These are phyloP conservation scores for Gambusia affinis DNA, from an alignment of 2,113 vertebrate genomes.

Conservation along the genomic window DNA sequence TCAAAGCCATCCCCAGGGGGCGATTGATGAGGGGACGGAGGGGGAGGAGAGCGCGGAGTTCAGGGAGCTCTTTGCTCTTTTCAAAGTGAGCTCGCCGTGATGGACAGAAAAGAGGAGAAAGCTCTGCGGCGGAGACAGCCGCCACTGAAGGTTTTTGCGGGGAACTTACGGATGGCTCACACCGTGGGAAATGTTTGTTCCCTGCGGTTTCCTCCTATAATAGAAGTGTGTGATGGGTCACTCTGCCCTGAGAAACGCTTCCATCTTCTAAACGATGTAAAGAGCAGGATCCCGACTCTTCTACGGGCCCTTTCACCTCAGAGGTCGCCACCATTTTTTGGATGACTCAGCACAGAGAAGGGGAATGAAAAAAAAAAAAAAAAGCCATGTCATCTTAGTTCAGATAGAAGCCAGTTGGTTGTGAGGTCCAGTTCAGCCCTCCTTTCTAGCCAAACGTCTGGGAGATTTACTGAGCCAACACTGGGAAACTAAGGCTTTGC, in stretches of 20 bases:
- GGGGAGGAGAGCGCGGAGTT: constrained; percentile 17
- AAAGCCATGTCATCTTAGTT: constrained; percentile 44
- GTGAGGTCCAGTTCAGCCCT: constrained; percentile 67
- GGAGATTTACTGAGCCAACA: constrained; percentile 51
- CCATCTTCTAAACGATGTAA: constrained; percentile 38
- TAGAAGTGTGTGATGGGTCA: constrained; percentile 45
- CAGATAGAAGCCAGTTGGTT: constrained; percentile 26
- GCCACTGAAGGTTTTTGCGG: constrained; percentile 49
- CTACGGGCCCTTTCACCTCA: constrained; percentile 23
- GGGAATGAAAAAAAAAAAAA: constrained; percentile 38
- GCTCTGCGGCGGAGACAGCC: constrained; percentile 49
- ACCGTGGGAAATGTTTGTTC: constrained; percentile 67
- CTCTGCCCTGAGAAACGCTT: constrained; percentile 33
- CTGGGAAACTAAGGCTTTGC: constrained; percentile 61
- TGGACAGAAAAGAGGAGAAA: constrained; percentile 40
- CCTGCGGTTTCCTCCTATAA: constrained; percentile 33
- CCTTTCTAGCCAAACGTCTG: constrained; percentile 42
- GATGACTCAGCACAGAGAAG: constrained; percentile 26
- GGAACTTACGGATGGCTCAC: constrained; percentile 45
- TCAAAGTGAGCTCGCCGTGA: constrained; percentile 64
- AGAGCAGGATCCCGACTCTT: constrained; percentile 36
- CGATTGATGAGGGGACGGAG: background rate
- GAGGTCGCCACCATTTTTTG: background rate
- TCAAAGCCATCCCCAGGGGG: constrained; percentile 65
- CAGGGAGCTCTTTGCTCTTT: constrained; percentile 68